phyloP scores from a whole-genome alignment of 2,797 vertebrate species.

The Hippoglossus hippoglossus region DNA sequence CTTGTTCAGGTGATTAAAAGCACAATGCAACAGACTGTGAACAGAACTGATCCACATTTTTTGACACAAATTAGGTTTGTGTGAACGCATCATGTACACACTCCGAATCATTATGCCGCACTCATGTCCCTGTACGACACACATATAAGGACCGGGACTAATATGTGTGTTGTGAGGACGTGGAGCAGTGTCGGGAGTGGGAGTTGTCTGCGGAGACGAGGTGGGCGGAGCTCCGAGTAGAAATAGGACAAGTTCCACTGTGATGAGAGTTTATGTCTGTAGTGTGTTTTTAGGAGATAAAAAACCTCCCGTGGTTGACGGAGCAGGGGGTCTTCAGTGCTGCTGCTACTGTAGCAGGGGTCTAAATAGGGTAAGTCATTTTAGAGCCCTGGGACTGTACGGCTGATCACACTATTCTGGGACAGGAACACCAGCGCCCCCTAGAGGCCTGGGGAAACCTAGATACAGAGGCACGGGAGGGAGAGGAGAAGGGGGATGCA shows the following conservation, averaged over 20 bases:
- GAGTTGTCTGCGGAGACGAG: constrained; percentile 30
- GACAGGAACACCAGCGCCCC: constrained; percentile 66
- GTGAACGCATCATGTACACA: constrained; percentile 22
- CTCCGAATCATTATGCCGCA: constrained; percentile 6
- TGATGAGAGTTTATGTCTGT: constrained; percentile 54
- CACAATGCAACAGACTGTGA: constrained; percentile 29
- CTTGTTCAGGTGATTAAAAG: constrained; percentile 59
- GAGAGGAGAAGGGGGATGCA: constrained; percentile 4
- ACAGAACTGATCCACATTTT: constrained; percentile 14
- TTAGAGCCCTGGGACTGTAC: constrained; percentile 58
- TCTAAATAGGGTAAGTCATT: constrained; percentile 69
- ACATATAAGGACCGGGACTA: neutral
- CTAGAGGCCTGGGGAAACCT: constrained; percentile 69
- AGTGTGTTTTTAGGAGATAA: constrained; percentile 65
- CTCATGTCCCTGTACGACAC: neutral
- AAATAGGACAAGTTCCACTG: constrained; percentile 55
- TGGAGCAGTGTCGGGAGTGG: constrained; percentile 22
- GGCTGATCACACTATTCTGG: constrained; percentile 61
- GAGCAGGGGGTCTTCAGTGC: constrained; percentile 30
- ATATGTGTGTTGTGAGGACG: constrained; percentile 30
- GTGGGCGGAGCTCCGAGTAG: constrained; percentile 42
- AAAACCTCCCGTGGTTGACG: constrained; percentile 32
- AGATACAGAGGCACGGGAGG: constrained; percentile 42
- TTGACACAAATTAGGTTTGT: constrained; percentile 26
- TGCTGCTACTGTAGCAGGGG: constrained; percentile 33